A percentile compares a stretch with the other conserved stretches of the same genome.
Conservation (phyloP, 2,113 vertebrate genomes). For the Tringa solitaria region DNA sequence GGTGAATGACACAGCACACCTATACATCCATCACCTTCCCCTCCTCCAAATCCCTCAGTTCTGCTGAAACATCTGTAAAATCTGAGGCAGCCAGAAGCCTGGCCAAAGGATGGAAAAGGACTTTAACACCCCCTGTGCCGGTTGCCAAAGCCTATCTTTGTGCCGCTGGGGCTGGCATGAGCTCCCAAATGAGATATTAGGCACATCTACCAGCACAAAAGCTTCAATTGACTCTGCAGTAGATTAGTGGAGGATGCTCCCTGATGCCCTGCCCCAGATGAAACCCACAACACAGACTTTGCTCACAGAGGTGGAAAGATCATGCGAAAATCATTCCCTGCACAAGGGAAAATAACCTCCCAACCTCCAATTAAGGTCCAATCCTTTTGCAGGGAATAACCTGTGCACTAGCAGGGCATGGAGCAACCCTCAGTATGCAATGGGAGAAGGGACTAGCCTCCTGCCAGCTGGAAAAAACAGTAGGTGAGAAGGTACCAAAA, state of each 20-base stretch:
- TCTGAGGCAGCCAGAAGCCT: background rate
- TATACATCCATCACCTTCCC: background rate
- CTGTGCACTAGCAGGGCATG: background rate
- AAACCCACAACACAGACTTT: rapidly evolving
- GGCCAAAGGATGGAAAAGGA: background rate
- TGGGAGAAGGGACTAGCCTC: background rate
- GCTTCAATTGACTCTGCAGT: rapidly evolving
- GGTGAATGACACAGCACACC: background rate
- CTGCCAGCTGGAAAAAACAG: background rate
- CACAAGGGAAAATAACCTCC: background rate
- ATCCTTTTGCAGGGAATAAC: background rate
- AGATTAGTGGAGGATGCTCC: background rate
- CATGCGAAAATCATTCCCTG: background rate
- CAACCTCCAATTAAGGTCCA: rapidly evolving
- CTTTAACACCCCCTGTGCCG: rapidly evolving
- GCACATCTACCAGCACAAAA: background rate
- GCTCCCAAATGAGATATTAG: background rate
- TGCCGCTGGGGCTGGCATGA: background rate
- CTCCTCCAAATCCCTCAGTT: background rate
- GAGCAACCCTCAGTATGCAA: background rate
- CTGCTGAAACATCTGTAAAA: background rate
- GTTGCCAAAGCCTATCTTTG: background rate
- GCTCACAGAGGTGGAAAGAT: rapidly evolving
- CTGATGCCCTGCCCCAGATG: background rate
- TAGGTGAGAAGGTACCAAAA: background rate